Percentiles rank a stretch among this genome's conserved stretches.
Evolutionary conservation across 2,797 vertebrate species (phyloP).

Genomic region (Sebastes cheni): DNA sequence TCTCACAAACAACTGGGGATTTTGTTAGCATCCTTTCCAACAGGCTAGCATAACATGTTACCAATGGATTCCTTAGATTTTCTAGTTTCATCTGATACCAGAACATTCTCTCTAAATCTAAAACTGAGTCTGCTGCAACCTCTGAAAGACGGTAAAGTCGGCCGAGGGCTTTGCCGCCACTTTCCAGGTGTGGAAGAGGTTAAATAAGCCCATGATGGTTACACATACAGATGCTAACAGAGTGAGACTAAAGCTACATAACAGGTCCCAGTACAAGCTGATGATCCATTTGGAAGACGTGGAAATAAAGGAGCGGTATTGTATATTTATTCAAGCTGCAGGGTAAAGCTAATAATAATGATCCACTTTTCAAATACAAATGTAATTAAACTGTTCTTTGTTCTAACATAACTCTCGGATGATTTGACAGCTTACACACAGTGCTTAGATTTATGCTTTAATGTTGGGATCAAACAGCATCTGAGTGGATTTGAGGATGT

Average conservation of each 20-base stretch:
- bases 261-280: not conserved
- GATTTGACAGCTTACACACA: not conserved
- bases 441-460: not conserved
- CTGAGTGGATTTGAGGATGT: not conserved
- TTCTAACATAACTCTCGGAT: not conserved
- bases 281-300: not conserved
- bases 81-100: too few species aligned
- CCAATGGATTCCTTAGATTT: too few species aligned
- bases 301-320: not conserved
- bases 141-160: too few species aligned
- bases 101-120: too few species aligned
- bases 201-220: not conserved
- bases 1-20: not conserved
- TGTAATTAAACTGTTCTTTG: not conserved
- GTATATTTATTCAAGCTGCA: not conserved
- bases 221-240: not conserved
- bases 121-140: too few species aligned
- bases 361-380: not conserved
- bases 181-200: too few species aligned
- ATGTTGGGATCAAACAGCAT: not conserved
- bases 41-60: too few species aligned
- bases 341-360: not conserved
- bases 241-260: not conserved
- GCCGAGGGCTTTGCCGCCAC: too few species aligned
- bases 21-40: not conserved